phyloP scores from a whole-genome alignment of 2,888 invertebrate species.

The Trachelus troglodyta region DNA sequence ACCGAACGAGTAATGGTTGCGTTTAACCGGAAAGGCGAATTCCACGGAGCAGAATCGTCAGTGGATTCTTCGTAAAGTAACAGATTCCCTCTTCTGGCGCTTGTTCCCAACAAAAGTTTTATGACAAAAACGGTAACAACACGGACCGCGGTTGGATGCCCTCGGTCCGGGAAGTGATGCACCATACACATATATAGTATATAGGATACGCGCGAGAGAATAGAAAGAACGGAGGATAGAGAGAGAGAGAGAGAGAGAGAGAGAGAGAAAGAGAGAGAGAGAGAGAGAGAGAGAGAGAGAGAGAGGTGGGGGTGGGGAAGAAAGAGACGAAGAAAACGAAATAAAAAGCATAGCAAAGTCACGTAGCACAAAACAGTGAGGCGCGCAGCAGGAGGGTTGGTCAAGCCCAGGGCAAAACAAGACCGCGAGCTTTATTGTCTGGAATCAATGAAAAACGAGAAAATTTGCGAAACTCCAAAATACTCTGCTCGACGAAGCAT shows the following conservation, averaged over 20 bases:
- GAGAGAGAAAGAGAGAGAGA: background rate
- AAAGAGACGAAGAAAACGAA: constrained; percentile 15
- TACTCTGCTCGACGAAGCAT: background rate
- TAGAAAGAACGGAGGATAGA: constrained; percentile 9
- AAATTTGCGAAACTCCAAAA: constrained; percentile 25
- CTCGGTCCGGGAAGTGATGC: constrained; percentile 1
- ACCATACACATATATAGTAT: constrained; percentile 1
- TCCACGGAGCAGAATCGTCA: background rate
- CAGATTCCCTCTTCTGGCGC: background rate
- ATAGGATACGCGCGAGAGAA: constrained; percentile 18
- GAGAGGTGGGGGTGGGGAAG: background rate
- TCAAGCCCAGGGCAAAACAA: constrained; percentile 57
- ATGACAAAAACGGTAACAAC: constrained; percentile 16
- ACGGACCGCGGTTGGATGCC: constrained; percentile 18
- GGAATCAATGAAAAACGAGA: constrained; percentile 58
- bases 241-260: constrained; percentile 4
- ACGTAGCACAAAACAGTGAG: constrained; percentile 45
- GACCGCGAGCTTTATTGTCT: constrained; percentile 57
- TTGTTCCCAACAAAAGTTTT: background rate
- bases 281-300: constrained; percentile 5
- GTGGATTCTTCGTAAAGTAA: background rate
- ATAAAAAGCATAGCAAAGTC: constrained; percentile 33
- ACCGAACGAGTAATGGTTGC: background rate
- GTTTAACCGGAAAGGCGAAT: background rate
- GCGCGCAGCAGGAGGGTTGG: constrained; percentile 43